Evolutionary conservation across 2,797 vertebrate genomes (phyloP).

Genomic region (Danio kyathit): DNA sequence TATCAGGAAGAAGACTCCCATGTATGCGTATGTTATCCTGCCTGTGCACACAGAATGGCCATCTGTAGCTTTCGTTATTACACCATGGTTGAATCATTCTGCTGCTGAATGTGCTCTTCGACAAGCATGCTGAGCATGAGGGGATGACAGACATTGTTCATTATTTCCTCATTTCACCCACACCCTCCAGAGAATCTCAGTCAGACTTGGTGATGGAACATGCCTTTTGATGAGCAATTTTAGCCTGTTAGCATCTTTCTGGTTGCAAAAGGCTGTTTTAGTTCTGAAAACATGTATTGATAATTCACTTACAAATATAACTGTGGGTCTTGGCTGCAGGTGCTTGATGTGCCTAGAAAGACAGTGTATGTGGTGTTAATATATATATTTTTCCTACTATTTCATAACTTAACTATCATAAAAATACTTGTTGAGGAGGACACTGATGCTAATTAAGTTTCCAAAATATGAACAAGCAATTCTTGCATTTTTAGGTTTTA

Average conservation of each 20-base stretch:
- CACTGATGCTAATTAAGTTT: too few relatives aligned
- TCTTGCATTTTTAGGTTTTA: too few relatives aligned
- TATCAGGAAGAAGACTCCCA: not conserved
- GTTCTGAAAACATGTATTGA: not conserved
- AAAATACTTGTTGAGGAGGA: too few relatives aligned
- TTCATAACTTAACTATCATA: too few relatives aligned
- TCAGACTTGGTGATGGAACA: constrained; percentile 3
- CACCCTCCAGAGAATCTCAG: not conserved
- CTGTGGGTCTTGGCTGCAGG: not conserved
- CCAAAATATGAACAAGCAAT: too few relatives aligned
- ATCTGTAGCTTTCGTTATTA: constrained; percentile 10
- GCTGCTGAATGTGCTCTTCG: constrained; percentile 19
- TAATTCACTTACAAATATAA: not conserved
- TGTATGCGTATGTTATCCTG: not conserved
- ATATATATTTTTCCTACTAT: too few relatives aligned
- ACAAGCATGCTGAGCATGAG: constrained; percentile 14
- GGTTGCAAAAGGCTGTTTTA: not conserved
- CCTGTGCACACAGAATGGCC: constrained; percentile 1
- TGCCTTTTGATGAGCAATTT: constrained; percentile 19
- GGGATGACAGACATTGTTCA: constrained; percentile 28
- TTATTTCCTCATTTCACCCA: constrained; percentile 28
- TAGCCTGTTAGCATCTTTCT: constrained; percentile 4
- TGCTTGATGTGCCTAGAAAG: not conserved
- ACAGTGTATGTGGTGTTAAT: too few relatives aligned
- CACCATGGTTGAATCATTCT: constrained; percentile 27